Percentiles rank a stretch among this genome's conserved stretches.
These are phyloP conservation scores for Thryonomys swinderianus DNA, from an alignment of 2,113 vertebrate genomes.

Conservation along the genomic window DNA sequence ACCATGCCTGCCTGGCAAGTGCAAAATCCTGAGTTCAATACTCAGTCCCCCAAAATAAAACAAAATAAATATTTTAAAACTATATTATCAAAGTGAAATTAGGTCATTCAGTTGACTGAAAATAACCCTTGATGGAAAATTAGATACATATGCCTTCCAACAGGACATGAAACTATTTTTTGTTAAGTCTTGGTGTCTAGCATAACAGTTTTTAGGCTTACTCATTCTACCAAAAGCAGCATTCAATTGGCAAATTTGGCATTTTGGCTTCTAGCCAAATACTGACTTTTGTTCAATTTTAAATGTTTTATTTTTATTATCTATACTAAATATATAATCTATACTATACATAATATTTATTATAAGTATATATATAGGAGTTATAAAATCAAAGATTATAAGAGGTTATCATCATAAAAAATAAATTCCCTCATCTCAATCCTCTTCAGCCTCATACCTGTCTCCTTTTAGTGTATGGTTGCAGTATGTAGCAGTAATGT, in stretches of 20 bases:
- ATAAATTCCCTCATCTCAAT: background rate
- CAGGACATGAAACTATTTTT: background rate
- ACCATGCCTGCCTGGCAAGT: too few relatives aligned
- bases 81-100: slow-evolving; percentile 42
- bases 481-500: background rate
- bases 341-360: too few relatives aligned
- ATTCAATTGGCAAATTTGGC: background rate
- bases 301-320: background rate
- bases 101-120: background rate
- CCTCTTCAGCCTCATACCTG: background rate
- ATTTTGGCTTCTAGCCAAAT: background rate
- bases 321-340: background rate
- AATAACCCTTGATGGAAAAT: background rate
- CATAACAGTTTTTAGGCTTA: background rate
- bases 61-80: background rate
- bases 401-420: background rate
- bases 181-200: background rate
- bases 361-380: background rate
- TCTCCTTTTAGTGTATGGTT: background rate
- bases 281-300: background rate
- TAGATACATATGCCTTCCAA: background rate
- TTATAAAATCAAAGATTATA: background rate
- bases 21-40: too few relatives aligned
- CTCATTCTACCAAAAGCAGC: background rate
- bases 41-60: too few relatives aligned